A percentile compares a stretch with the other conserved stretches of the same genome.
phyloP scores from a whole-genome alignment of 2,113 vertebrate species.

The Xyliphius kryptos region DNA sequence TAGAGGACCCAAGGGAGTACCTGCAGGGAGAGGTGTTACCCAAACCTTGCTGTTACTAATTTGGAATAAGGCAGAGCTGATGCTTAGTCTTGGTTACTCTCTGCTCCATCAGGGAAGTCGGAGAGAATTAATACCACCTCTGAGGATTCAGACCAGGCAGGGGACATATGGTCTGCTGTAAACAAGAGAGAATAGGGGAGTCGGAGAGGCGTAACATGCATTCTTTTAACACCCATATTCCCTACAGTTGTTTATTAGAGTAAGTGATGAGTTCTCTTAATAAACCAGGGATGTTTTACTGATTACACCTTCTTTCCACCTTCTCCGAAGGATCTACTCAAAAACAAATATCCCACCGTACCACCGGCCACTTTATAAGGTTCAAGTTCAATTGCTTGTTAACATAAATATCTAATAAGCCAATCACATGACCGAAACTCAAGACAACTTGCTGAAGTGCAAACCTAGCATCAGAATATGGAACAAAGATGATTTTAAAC shows the following conservation, averaged over 20 bases:
- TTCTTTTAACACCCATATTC: not conserved
- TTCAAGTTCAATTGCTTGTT: too few relatives aligned
- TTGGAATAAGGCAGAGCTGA: constrained; percentile 23
- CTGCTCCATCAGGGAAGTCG: constrained; percentile 1
- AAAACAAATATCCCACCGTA: too few relatives aligned
- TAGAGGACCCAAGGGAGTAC: constrained; percentile 18
- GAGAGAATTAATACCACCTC: constrained; percentile 13
- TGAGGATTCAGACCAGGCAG: constrained; percentile 7
- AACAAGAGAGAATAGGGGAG: constrained; percentile 37
- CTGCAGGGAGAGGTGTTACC: constrained; percentile 30
- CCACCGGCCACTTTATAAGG: too few relatives aligned
- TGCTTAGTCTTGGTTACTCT: constrained; percentile 12
- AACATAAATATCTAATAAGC: too few relatives aligned
- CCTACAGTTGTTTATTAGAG: constrained; percentile 12
- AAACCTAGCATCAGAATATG: too few relatives aligned
- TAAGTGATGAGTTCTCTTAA: constrained; percentile 7
- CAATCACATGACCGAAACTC: too few relatives aligned
- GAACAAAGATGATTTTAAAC: too few relatives aligned
- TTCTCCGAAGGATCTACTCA: too few relatives aligned
- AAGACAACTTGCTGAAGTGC: too few relatives aligned
- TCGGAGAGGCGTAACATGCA: not conserved
- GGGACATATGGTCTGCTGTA: constrained; percentile 33
- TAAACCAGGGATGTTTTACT: not conserved
- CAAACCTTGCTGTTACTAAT: constrained; percentile 16
- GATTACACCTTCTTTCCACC: too few relatives aligned